These are phyloP conservation scores for Brachyalestes nurse DNA, from an alignment of 2,797 vertebrate genomes.

Conservation along the genomic window DNA sequence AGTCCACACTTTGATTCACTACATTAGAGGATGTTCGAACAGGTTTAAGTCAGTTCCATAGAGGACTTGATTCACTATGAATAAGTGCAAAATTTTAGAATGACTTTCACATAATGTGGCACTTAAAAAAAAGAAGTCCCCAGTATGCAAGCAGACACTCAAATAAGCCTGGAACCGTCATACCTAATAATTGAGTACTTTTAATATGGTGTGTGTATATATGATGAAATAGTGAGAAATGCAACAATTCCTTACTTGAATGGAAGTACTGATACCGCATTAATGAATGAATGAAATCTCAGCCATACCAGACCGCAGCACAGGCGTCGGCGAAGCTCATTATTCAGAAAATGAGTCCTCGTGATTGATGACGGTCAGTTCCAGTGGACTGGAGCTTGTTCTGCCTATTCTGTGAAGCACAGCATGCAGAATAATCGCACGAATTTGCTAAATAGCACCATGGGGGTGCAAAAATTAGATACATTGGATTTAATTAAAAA, in stretches of 20 bases:
- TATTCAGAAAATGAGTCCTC: background rate
- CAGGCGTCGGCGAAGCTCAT: background rate
- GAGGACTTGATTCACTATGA: background rate
- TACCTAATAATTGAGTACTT: background rate
- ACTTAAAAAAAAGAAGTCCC: background rate
- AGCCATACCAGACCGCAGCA: background rate
- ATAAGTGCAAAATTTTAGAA: background rate
- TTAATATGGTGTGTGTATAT: background rate
- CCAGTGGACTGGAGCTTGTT: background rate
- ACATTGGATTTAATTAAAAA: slow-evolving; percentile 35
- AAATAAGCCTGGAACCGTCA: background rate
- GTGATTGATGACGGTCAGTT: background rate
- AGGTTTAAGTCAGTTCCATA: background rate
- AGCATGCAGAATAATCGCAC: background rate
- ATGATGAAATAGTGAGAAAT: background rate
- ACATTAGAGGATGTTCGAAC: too few species aligned
- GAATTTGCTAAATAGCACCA: slow-evolving; percentile 21
- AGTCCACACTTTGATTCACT: background rate
- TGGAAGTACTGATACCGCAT: background rate
- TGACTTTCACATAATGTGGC: background rate
- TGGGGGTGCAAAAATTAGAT: slow-evolving; percentile 18
- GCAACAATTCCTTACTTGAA: background rate
- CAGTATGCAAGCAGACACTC: background rate
- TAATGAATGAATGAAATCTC: slow-evolving; percentile 12
- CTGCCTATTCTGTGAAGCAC: background rate